Conservation (phyloP, 2,113 vertebrate genomes). For the Triplophysa dalaica region DNA sequence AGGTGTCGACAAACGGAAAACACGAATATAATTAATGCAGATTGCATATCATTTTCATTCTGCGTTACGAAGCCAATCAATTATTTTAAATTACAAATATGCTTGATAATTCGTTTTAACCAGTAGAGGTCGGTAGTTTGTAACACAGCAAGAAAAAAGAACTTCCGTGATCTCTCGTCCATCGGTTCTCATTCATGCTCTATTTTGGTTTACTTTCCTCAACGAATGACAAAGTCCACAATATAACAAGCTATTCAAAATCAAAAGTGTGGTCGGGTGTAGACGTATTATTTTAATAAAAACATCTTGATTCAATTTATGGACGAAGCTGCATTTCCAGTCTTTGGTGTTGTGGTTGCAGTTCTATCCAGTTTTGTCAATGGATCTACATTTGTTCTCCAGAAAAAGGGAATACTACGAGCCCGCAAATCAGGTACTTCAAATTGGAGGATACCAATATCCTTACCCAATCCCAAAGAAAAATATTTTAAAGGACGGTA, state of each 20-base stretch:
- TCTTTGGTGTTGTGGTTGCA: constrained; percentile 80
- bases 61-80: not conserved
- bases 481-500: not conserved
- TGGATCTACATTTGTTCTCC: constrained; percentile 92
- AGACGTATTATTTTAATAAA: not conserved
- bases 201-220: not conserved
- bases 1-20: not conserved
- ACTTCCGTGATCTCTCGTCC: constrained; percentile 18
- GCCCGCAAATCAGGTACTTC: constrained; percentile 82
- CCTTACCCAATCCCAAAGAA: not conserved
- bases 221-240: not conserved
- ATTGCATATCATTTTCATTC: not conserved
- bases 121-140: constrained; percentile 16
- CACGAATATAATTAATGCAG: no score
- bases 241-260: not conserved
- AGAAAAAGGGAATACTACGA: constrained; percentile 91
- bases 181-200: not conserved
- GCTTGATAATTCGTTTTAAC: not conserved
- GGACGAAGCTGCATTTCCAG: constrained; percentile 40
- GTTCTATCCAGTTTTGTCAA: constrained; percentile 91
- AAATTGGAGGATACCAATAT: not conserved
- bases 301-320: constrained; percentile 3
- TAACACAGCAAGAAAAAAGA: not conserved
- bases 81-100: no score
- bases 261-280: not conserved